These are phyloP conservation scores for Micrastur ruficollis DNA, from an alignment of 2,797 vertebrate genomes.

Conservation along the genomic window DNA sequence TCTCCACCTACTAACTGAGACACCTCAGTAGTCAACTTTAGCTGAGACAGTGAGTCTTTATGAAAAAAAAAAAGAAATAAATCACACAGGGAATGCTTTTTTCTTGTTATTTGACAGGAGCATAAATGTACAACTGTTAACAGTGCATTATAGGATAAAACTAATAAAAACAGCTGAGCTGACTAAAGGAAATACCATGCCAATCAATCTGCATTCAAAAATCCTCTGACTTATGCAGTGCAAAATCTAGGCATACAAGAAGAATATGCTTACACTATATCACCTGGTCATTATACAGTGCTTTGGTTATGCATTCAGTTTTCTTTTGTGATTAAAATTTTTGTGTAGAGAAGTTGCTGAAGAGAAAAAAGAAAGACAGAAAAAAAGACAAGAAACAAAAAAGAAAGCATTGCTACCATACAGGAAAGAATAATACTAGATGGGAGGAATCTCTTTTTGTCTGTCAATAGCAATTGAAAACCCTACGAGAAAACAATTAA, in stretches of 20 bases:
- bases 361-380: background rate
- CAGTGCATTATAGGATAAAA: background rate
- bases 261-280: background rate
- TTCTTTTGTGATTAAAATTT: background rate
- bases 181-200: background rate
- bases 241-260: background rate
- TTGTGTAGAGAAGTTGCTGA: background rate
- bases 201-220: background rate
- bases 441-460: background rate
- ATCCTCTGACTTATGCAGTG: background rate
- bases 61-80: background rate
- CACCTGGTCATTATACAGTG: background rate
- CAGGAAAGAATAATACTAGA: background rate
- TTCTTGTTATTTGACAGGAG: background rate
- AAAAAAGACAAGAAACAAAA: background rate
- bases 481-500: background rate
- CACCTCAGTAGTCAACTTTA: background rate
- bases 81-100: background rate
- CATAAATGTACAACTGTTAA: background rate
- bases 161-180: background rate
- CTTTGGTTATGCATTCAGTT: background rate
- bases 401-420: background rate
- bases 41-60: background rate
- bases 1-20: background rate
- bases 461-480: background rate